Conservation (phyloP, 30 jellyfish, hydroid and myxozoan genomes). For the Turritopsis dohrnii region DNA sequence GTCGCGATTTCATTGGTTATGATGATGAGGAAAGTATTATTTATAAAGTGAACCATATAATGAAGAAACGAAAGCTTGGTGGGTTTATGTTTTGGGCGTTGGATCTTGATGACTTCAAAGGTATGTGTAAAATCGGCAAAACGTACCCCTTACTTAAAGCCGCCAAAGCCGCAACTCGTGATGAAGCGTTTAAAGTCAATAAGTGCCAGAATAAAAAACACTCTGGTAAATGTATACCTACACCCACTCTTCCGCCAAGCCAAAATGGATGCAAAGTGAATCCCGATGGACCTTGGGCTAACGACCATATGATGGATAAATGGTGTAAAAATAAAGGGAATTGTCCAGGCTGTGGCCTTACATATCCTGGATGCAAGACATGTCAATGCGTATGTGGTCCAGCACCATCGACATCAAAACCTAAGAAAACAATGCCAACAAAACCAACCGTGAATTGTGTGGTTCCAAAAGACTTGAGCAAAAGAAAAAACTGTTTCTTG, state of each 20-base stretch:
- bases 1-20: conserved; percentile 27
- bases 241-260: conserved; percentile 24
- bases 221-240: not conserved
- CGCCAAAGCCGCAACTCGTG: conserved; percentile 15
- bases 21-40: conserved; percentile 42
- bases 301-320: not conserved
- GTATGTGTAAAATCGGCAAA: conserved; percentile 11
- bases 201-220: not conserved
- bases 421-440: not conserved
- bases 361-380: not conserved
- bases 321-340: conserved; percentile 15
- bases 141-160: conserved; percentile 32
- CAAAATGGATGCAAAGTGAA: conserved; percentile 1
- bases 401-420: not conserved
- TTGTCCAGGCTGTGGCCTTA: not conserved
- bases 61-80: conserved; percentile 21
- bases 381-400: conserved; percentile 15
- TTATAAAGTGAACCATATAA: conserved; percentile 15
- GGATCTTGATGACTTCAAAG: conserved; percentile 38
- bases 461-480: not conserved
- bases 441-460: not conserved
- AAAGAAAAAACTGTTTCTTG: not conserved
- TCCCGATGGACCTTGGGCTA: conserved; percentile 14
- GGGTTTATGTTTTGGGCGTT: conserved; percentile 49
- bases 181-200: not conserved